Percentiles rank a stretch among this genome's conserved stretches.
Conservation (phyloP, 1,140 invertebrate genomes). For the Diorhabda carinulata region DNA sequence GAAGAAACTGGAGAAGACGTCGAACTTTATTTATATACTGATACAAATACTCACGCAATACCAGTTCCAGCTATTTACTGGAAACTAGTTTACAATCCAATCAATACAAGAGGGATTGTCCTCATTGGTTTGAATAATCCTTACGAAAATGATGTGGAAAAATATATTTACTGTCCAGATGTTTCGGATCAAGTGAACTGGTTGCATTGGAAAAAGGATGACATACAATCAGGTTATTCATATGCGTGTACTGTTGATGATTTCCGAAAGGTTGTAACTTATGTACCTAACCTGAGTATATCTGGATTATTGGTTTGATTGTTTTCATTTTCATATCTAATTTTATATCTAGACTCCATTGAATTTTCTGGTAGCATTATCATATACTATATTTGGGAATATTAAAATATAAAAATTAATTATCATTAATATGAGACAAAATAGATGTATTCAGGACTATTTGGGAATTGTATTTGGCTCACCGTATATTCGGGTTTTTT, state of each 20-base stretch:
- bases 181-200: background rate
- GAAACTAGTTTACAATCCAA: constrained; percentile 59
- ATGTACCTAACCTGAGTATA: background rate
- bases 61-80: constrained; percentile 58
- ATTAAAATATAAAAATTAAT: too few species aligned
- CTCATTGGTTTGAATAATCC: constrained; percentile 62
- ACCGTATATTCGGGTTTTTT: too few species aligned
- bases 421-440: too few species aligned
- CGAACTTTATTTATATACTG: constrained; percentile 50
- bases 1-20: constrained; percentile 37
- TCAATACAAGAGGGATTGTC: constrained; percentile 52
- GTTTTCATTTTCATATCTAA: too few species aligned
- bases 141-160: background rate
- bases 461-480: too few species aligned
- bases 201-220: background rate
- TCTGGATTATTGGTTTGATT: background rate
- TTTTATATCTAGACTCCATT: too few species aligned
- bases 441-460: too few species aligned
- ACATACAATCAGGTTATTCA: background rate
- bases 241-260: background rate
- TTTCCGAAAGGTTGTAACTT: background rate
- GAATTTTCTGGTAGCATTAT: too few species aligned
- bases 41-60: constrained; percentile 48
- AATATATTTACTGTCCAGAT: background rate
- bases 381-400: too few species aligned